Evolutionary conservation across 2,888 invertebrate species (phyloP), one percentile per base, ranked within the genome.

Genomic region (Eristalinus aeneus): DNA sequence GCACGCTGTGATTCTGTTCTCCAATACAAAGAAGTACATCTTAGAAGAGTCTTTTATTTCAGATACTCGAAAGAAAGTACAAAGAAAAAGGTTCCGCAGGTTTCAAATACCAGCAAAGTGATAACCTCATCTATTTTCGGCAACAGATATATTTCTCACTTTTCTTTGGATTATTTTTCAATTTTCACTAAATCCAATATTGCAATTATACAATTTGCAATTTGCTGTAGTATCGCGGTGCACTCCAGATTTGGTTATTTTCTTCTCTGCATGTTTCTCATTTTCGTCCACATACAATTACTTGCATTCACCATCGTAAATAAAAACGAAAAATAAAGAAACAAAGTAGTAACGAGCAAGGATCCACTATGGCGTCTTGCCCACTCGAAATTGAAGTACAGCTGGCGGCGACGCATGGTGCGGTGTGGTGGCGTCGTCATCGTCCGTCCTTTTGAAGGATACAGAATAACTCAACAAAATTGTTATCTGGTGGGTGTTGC

Each of bases 391-490:
- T 6, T 46, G 46, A 46, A 46, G 46, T 46, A 16, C 16, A 16
- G 46, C 16, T 46, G 46, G 46, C 46, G 39, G 3, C n/a, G 3
- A n/a, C n/a, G n/a, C n/a, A n/a, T n/a, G 39, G 39, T 39, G 1
- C n/a, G 39, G 39, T 3, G 16, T 46, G n/a, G 46, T 16, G 46
- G 4, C 5, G 27, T 5, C 5, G 5, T n/a, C n/a, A n/a, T 6
- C n/a, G n/a, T 16, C 46, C 8, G 67, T 72, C 67, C 61, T 72
- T 77, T 69, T 27, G 2, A 79, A 65, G 27, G 61, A 69, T 61
- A 69, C 67, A 71, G 65, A 78, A 73, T 65, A 79, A 63, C 65
- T 71, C 65, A 75, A 39, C 16, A 60, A 60, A 77, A 72, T 74
- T 78, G 63, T 68, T 71, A 20, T 61, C 16, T 34, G 56, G 39